Evolutionary conservation across 2,888 invertebrate species (phyloP).

Genomic region (Dione vanillae): DNA sequence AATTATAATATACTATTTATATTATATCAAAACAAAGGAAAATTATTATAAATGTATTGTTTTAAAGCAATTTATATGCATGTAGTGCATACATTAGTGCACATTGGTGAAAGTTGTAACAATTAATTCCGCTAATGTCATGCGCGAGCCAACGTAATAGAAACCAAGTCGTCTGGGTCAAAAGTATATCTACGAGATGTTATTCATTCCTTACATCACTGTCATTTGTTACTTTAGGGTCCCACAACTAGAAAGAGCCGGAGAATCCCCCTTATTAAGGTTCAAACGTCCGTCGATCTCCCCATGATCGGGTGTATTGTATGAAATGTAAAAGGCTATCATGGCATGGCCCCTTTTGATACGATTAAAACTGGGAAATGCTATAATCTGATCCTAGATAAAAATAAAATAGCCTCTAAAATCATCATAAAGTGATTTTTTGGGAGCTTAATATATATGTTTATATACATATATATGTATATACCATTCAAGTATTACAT

Average conservation of each 20-base stretch:
- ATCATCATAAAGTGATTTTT: too few relatives aligned
- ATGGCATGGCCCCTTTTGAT: not conserved
- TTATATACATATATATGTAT: too few relatives aligned
- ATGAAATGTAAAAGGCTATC: conserved; percentile 16
- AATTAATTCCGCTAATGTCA: conserved; percentile 20
- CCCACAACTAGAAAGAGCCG: not conserved
- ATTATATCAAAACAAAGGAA: too few relatives aligned
- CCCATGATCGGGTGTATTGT: conserved; percentile 3
- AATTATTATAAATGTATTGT: not conserved
- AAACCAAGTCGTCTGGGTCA: conserved; percentile 24
- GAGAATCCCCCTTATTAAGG: conserved; percentile 10
- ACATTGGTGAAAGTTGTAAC: conserved; percentile 26
- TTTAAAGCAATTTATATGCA: not conserved
- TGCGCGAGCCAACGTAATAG: conserved; percentile 17
- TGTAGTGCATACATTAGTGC: not conserved
- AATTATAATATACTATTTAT: too few relatives aligned
- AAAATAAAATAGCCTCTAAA: too few relatives aligned
- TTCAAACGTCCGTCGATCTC: conserved; percentile 15
- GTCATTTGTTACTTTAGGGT: not conserved
- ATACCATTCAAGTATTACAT: too few relatives aligned
- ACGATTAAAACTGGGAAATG: not conserved
- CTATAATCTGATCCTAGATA: too few relatives aligned
- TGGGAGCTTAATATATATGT: too few relatives aligned
- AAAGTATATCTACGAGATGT: not conserved
- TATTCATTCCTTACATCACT: not conserved